Evolutionary conservation across 2,888 invertebrate species (phyloP).

Genomic region (Tachina fera): DNA sequence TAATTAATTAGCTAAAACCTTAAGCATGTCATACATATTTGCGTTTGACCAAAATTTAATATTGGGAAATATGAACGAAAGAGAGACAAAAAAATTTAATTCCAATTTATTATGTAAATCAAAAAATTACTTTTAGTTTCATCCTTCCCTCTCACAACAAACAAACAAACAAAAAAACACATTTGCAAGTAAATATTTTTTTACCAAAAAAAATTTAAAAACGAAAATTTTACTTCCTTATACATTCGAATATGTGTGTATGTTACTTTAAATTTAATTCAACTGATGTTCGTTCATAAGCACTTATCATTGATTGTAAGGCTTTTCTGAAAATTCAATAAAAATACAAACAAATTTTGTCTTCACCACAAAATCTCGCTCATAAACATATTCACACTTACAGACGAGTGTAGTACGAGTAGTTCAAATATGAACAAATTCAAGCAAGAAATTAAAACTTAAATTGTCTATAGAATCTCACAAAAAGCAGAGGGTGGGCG

Average conservation of each 20-base stretch:
- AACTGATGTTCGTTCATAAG: not conserved
- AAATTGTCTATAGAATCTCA: slow-evolving; percentile 36
- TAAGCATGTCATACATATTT: no score
- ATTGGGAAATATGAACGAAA: no score
- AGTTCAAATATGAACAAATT: slow-evolving; percentile 40
- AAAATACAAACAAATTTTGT: not conserved
- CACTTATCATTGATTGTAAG: not conserved
- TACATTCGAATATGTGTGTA: not conserved
- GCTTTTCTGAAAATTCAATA: not conserved
- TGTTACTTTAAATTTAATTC: not conserved
- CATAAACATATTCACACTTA: slow-evolving; percentile 5
- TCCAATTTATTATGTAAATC: no score
- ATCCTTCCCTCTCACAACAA: no score
- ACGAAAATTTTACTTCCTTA: not conserved
- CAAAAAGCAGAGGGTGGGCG: slow-evolving; percentile 38
- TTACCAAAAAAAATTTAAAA: not conserved
- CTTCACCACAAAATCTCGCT: slow-evolving; percentile 1
- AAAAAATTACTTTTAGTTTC: no score
- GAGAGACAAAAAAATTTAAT: no score
- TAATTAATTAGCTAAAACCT: no score
- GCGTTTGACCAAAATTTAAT: no score
- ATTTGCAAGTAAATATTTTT: not conserved
- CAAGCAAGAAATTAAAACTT: slow-evolving; percentile 17
- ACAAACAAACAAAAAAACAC: no score
- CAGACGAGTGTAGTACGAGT: slow-evolving; percentile 26